Percentiles rank a stretch among this genome's conserved stretches.
Evolutionary conservation across 2,888 invertebrate genomes (phyloP).

Genomic region (Argyresthia goedartella): DNA sequence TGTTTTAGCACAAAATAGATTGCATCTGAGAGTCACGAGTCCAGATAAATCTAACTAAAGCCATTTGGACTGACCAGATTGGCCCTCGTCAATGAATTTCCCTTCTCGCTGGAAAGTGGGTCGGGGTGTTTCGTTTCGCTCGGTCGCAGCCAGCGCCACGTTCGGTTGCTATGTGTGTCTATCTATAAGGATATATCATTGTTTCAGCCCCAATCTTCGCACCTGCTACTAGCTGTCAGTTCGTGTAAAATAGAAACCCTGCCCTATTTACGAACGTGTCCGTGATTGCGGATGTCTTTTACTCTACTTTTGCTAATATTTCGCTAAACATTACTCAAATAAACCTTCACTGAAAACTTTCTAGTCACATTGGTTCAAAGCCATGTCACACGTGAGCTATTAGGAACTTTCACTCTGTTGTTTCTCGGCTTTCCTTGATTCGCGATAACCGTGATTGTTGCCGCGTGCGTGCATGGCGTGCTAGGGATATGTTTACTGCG

Average conservation of each 20-base stretch:
- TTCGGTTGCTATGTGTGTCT: neutral
- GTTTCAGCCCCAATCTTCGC: constrained; percentile 9
- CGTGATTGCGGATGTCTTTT: neutral
- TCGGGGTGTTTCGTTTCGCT: constrained; percentile 42
- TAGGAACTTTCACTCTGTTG: no score
- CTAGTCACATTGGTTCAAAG: no score
- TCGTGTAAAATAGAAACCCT: constrained; percentile 17
- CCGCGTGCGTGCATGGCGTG: constrained; percentile 31
- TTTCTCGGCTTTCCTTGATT: neutral
- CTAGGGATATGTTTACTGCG: constrained; percentile 4
- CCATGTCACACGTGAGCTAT: no score
- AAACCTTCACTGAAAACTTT: no score
- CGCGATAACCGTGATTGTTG: neutral
- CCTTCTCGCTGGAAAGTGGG: constrained; percentile 56
- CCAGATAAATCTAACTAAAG: neutral
- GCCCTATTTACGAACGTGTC: constrained; percentile 15
- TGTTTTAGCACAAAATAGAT: no score
- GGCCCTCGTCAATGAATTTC: constrained; percentile 36
- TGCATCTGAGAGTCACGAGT: no score
- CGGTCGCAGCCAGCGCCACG: constrained; percentile 11
- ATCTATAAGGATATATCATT: neutral
- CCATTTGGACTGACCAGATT: neutral
- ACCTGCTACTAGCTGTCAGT: constrained; percentile 20
- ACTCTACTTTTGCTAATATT: no score
- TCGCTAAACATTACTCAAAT: no score